Evolutionary conservation across 2,113 vertebrate genomes (phyloP).

Genomic region (Tamias sibiricus): DNA sequence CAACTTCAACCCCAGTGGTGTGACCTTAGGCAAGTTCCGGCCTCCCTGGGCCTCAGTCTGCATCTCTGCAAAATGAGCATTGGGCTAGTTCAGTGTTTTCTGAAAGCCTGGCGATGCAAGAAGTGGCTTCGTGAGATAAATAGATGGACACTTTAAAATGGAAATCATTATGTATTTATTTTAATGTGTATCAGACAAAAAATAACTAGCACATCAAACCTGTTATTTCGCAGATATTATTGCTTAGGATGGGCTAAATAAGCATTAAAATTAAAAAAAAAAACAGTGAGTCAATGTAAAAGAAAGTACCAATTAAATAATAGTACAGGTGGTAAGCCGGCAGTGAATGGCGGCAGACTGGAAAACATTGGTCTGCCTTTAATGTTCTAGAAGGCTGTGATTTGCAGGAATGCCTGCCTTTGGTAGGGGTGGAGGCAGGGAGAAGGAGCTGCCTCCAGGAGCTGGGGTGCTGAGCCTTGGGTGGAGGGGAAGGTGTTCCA

Average conservation of each 20-base stretch:
- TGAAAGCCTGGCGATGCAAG: neutral
- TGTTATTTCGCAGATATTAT: constrained; percentile 79
- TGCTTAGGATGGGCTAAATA: constrained; percentile 72
- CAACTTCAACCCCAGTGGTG: accelerated
- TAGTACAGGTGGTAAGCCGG: constrained; percentile 60
- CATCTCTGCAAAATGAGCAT: neutral
- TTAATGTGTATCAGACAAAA: constrained; percentile 72
- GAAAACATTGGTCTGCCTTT: constrained; percentile 45
- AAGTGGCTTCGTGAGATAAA: constrained; percentile 42
- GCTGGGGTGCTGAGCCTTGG: neutral
- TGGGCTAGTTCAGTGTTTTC: neutral
- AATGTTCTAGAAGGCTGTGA: neutral
- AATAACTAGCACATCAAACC: constrained; percentile 78
- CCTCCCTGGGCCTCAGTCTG: neutral
- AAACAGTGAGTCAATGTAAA: constrained; percentile 65
- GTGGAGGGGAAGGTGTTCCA: neutral
- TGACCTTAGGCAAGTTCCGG: neutral
- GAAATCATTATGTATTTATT: constrained; percentile 70
- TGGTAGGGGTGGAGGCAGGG: neutral
- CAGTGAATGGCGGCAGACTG: neutral
- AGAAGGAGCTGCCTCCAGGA: neutral
- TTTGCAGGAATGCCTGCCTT: neutral
- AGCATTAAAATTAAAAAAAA: constrained; percentile 71
- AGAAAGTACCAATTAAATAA: constrained; percentile 79
- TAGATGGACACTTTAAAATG: constrained; percentile 69